Percentiles rank a stretch among this genome's conserved stretches.
phyloP scores from a whole-genome alignment of 2,113 vertebrate genomes.

The mouse (Mus musculus) region DNA sequence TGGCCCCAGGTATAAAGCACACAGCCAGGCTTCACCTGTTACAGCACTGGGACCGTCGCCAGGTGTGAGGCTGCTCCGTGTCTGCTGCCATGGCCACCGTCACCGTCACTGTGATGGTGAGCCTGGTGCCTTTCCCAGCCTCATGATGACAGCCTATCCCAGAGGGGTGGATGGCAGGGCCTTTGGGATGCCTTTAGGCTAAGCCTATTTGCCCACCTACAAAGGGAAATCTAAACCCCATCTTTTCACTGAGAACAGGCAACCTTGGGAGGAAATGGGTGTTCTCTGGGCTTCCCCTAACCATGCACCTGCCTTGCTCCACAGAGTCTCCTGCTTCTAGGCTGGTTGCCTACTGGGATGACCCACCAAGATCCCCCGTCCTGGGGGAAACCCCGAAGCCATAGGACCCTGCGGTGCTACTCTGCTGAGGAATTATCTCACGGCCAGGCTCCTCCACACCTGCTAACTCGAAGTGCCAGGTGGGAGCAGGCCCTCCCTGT shows the following conservation, averaged over 20 bases:
- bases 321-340: conserved; percentile 52
- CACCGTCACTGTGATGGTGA: conserved; percentile 36
- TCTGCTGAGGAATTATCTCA: conserved; percentile 65
- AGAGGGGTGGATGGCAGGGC: background rate
- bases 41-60: background rate
- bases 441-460: background rate
- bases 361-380: background rate
- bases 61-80: background rate
- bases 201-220: background rate
- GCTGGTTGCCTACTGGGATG: background rate
- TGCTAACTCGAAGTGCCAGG: conserved; percentile 69
- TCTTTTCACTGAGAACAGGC: background rate
- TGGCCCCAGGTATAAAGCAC: conserved; percentile 65
- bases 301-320: background rate
- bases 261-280: background rate
- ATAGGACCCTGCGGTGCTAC: conserved; percentile 76
- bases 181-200: no score
- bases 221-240: background rate
- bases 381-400: background rate
- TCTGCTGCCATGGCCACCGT: background rate
- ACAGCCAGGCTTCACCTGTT: background rate
- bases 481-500: conserved; percentile 78
- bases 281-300: background rate
- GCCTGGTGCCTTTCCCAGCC: background rate
- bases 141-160: background rate